phyloP scores from a whole-genome alignment of 1,140 invertebrate genomes.

The Dysdera silvatica region DNA sequence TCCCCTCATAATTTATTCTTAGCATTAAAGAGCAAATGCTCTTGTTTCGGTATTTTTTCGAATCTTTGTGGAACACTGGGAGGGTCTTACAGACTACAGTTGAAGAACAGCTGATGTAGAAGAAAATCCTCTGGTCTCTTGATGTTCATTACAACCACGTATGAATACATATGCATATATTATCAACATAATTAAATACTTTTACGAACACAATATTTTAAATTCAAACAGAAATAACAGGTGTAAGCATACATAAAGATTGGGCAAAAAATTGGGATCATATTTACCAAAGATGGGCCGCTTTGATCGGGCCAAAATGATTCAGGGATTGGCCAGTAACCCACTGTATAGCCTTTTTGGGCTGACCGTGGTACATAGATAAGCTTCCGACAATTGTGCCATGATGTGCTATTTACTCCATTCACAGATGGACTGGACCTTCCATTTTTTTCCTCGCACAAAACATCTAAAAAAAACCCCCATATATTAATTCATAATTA shows the following conservation, averaged over 20 bases:
- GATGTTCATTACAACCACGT: too few relatives aligned
- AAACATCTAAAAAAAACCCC: too few relatives aligned
- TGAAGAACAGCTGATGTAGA: too few relatives aligned
- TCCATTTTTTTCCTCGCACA: too few relatives aligned
- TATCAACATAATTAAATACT: neutral
- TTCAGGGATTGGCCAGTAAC: conserved; percentile 98
- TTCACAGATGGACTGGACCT: neutral
- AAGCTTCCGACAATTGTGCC: conserved; percentile 77
- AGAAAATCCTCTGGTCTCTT: too few relatives aligned
- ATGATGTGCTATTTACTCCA: conserved; percentile 47
- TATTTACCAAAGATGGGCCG: conserved; percentile 57
- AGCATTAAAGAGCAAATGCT: too few relatives aligned
- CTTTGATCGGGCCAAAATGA: conserved; percentile 90
- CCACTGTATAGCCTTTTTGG: conserved; percentile 83
- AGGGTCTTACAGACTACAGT: too few relatives aligned
- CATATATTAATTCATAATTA: too few relatives aligned
- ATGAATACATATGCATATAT: neutral
- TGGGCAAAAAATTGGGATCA: neutral
- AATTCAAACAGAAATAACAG: neutral
- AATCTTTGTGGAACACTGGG: too few relatives aligned
- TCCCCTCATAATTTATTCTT: too few relatives aligned
- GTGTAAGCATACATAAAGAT: neutral
- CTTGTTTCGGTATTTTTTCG: too few relatives aligned
- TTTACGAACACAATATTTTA: too few relatives aligned
- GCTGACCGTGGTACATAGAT: conserved; percentile 90